Percentiles rank a stretch among this genome's conserved stretches.
These are phyloP conservation scores for Diadophis punctatus DNA, from an alignment of 2,113 vertebrate species.

Conservation along the genomic window DNA sequence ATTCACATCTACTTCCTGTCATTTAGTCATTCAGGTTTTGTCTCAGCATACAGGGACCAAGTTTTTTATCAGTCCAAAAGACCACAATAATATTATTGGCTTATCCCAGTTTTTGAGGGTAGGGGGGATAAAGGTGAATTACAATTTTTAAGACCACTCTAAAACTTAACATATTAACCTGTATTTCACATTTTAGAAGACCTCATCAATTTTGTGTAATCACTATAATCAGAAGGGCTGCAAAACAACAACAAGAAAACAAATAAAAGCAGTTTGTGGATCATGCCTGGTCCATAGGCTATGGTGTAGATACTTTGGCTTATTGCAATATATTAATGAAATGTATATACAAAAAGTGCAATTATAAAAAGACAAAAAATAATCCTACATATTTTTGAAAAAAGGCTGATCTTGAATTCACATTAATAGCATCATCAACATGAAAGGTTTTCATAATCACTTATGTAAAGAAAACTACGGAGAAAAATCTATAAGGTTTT, in stretches of 20 bases:
- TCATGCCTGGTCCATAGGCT: neutral
- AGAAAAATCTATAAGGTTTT: neutral
- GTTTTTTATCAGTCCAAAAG: neutral
- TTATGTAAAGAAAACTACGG: neutral
- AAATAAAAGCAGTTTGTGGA: neutral
- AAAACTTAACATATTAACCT: neutral
- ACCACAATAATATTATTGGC: neutral
- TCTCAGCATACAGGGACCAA: neutral
- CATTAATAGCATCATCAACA: neutral
- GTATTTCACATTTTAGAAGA: neutral
- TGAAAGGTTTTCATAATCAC: neutral
- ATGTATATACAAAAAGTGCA: neutral
- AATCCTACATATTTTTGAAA: neutral
- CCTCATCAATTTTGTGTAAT: neutral
- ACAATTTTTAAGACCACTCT: neutral
- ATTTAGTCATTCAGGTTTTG: conserved; percentile 19
- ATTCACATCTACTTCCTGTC: neutral
- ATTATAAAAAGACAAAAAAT: neutral
- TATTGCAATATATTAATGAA: neutral
- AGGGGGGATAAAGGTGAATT: neutral
- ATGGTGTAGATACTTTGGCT: neutral
- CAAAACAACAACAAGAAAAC: neutral
- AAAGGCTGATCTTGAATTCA: neutral
- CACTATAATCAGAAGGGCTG: neutral
- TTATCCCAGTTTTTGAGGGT: neutral